These are phyloP conservation scores for Drosophila subobscura DNA, from an alignment of 1,140 invertebrate species.

Conservation along the genomic window DNA sequence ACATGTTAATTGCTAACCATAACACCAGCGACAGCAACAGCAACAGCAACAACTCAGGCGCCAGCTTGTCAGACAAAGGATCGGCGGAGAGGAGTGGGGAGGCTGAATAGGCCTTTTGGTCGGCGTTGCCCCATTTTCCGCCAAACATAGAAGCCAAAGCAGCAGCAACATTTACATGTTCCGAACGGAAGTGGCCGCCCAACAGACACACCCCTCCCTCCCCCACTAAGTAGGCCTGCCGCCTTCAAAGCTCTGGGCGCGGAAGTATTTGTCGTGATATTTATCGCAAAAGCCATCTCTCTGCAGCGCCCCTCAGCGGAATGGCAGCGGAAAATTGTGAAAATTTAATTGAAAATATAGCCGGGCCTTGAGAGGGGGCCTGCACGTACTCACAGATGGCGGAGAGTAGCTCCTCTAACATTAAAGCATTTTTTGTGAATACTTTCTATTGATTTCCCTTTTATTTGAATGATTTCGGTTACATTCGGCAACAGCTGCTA, in stretches of 20 bases:
- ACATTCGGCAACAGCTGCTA: slow-evolving; percentile 53
- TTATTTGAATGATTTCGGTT: slow-evolving; percentile 37
- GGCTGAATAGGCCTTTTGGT: slow-evolving; percentile 40
- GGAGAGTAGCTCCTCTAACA: slow-evolving; percentile 61
- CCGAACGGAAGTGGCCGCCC: slow-evolving; percentile 55
- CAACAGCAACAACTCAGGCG: slow-evolving; percentile 37
- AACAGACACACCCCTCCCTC: neutral
- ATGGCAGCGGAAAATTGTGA: slow-evolving; percentile 68
- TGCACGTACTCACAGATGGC: slow-evolving; percentile 29
- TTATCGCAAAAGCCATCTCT: slow-evolving; percentile 76
- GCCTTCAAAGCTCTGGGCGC: slow-evolving; percentile 36
- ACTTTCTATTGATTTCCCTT: slow-evolving; percentile 1
- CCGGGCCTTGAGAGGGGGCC: slow-evolving; percentile 16
- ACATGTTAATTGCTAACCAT: slow-evolving; percentile 77
- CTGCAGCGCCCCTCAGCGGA: slow-evolving; percentile 21
- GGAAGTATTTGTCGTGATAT: slow-evolving; percentile 79
- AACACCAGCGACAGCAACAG: slow-evolving; percentile 48
- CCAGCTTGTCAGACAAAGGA: slow-evolving; percentile 33
- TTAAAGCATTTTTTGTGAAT: slow-evolving; percentile 54
- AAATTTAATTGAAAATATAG: slow-evolving; percentile 78
- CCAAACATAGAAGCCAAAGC: slow-evolving; percentile 36
- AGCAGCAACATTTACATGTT: slow-evolving; percentile 59
- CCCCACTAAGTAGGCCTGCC: slow-evolving; percentile 9
- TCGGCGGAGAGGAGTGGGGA: slow-evolving; percentile 9
- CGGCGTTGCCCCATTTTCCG: slow-evolving; percentile 24